Evolutionary conservation across 2,113 vertebrate genomes (phyloP).

Genomic region (Microtus ochrogaster): DNA sequence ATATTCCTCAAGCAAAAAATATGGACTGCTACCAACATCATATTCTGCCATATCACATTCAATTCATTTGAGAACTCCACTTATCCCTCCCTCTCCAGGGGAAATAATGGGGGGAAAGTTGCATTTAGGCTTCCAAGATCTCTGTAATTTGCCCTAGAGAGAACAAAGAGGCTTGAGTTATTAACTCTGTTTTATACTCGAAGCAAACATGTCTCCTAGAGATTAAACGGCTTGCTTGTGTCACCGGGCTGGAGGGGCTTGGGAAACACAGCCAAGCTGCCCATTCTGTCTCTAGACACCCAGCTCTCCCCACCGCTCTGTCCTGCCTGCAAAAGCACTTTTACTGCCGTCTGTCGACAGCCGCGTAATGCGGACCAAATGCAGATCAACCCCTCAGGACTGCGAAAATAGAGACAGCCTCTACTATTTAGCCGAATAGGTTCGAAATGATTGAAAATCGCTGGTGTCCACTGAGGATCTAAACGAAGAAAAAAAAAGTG

Average conservation of each 20-base stretch:
- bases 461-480: not conserved
- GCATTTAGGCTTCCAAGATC: not conserved
- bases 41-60: conserved; percentile 50
- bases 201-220: not conserved
- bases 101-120: not conserved
- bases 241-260: not conserved
- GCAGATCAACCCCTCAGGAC: conserved; percentile 49
- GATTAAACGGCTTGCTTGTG: not conserved
- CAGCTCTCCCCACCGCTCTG: not conserved
- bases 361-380: conserved; percentile 69
- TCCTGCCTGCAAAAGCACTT: conserved; percentile 36
- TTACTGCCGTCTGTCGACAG: conserved; percentile 53
- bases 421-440: not conserved
- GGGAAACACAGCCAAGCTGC: not conserved
- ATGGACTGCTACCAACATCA: conserved; percentile 60
- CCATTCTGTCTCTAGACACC: not conserved
- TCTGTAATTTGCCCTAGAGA: conserved; percentile 7
- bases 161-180: conserved; percentile 46
- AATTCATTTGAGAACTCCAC: not conserved
- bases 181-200: not conserved
- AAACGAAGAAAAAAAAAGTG: not conserved
- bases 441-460: not conserved
- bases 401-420: conserved; percentile 20
- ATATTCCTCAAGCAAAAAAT: conserved; percentile 6
- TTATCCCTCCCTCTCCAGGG: not conserved